phyloP scores from a whole-genome alignment of 2,113 vertebrate genomes.

The Gracilinanus agilis region DNA sequence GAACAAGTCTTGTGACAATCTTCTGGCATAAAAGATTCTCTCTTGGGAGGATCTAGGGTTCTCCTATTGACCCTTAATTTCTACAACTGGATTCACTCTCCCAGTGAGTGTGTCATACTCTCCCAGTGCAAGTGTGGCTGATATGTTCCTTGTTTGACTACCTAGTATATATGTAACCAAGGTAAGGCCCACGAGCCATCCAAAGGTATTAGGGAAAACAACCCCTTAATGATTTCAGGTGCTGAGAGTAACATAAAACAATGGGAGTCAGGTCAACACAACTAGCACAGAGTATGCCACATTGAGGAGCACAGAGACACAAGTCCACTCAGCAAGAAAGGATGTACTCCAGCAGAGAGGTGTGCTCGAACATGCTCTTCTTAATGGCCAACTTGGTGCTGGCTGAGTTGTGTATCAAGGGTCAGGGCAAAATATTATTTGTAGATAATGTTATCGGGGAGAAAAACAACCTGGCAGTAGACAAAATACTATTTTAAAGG shows the following conservation, averaged over 20 bases:
- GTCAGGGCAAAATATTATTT: neutral
- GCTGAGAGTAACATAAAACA: neutral
- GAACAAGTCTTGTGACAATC: neutral
- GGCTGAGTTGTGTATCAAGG: neutral
- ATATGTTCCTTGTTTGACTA: neutral
- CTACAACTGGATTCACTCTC: neutral
- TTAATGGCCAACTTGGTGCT: neutral
- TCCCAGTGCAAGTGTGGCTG: neutral
- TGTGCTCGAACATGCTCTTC: neutral
- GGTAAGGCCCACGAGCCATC: neutral
- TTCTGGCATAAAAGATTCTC: neutral
- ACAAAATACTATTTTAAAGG: neutral
- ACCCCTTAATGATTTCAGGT: neutral
- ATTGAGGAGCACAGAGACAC: neutral
- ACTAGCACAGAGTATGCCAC: too few relatives aligned
- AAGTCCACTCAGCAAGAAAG: neutral
- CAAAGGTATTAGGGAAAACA: neutral
- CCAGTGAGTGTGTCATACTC: neutral
- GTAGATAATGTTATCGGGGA: neutral
- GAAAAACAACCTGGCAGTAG: neutral
- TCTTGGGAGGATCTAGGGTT: neutral
- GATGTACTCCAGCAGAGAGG: too few relatives aligned
- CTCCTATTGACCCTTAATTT: neutral
- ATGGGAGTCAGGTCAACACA: too few relatives aligned
- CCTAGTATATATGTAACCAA: neutral